Conservation (phyloP, 2,888 invertebrate species). For the Cabera pusaria region DNA sequence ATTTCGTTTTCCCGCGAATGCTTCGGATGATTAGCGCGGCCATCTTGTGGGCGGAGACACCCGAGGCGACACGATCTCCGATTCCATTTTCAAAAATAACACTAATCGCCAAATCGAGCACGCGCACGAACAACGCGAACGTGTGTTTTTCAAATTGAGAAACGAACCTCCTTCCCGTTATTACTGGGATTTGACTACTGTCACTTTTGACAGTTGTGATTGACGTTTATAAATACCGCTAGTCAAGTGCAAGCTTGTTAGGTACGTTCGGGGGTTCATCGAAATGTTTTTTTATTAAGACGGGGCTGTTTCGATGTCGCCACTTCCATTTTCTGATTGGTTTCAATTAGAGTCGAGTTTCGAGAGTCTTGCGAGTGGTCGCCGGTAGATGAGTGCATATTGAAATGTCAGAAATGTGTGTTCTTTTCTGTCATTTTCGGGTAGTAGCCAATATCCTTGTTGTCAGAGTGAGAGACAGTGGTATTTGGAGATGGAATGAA, state of each 20-base stretch:
- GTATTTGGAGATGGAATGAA: conserved; percentile 58
- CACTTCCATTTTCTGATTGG: conserved; percentile 38
- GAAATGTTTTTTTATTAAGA: conserved; percentile 64
- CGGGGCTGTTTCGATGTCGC: conserved; percentile 47
- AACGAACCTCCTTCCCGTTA: conserved; percentile 66
- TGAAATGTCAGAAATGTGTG: conserved; percentile 77
- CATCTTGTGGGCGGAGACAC: conserved; percentile 80
- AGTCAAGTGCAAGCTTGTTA: conserved; percentile 75
- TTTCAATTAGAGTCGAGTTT: conserved; percentile 25
- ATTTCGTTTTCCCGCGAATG: conserved; percentile 77
- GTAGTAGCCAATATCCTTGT: conserved; percentile 74
- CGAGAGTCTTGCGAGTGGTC: conserved; percentile 29
- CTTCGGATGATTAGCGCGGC: conserved; percentile 77
- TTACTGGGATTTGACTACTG: conserved; percentile 79
- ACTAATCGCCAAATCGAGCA: conserved; percentile 80
- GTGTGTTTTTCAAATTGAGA: conserved; percentile 81
- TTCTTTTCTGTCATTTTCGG: conserved; percentile 80
- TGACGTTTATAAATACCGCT: conserved; percentile 77
- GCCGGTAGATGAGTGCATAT: conserved; percentile 74
- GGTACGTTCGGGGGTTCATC: conserved; percentile 56
- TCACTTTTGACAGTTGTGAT: conserved; percentile 79
- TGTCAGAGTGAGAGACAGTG: conserved; percentile 67
- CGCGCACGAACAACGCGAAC: conserved; percentile 69
- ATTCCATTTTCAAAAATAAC: conserved; percentile 81
- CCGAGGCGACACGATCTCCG: conserved; percentile 80